Evolutionary conservation across 2,797 vertebrate genomes (phyloP), one percentile per base, ranked within the genome.

Genomic region (Anisognathus igniventris): DNA sequence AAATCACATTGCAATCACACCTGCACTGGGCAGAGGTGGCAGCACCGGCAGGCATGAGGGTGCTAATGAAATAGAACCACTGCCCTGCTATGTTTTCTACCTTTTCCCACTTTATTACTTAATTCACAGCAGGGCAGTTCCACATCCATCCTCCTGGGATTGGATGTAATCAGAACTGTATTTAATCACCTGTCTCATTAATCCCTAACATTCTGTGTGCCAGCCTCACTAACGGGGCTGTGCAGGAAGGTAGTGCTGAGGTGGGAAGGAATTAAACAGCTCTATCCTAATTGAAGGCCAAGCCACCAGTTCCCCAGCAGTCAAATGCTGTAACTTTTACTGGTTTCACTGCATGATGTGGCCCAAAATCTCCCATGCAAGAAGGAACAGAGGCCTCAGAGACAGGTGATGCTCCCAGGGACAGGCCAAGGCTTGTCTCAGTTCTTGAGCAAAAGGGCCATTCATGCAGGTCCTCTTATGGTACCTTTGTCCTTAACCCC

Each of bases 101-200:
- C 79, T 92, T 92, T 58, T 45, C 39, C 42, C 12, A 28, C 48
- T 86, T 93, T 77, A 68, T 65, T 75, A 70, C 58, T 86, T 75
- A 86, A 81, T 57, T 95, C 70, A 44, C 74, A 85, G 71, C 60
- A 74, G 71, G 67, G 51, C 67, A 89, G 56, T 40, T 76, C 86
- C 67, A 73, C 35, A 56, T 51, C 56, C 33, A 20, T 47, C 61
- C 74, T 91, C 89, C 71, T 0, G 1, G 91, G 75, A 64, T 0
- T 67, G 57, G 84, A 67, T 84, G 75, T 35, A 86, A 92, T 50
- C 79, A 81, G 73, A 77, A 56, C 15, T 83, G 39, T 80, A n/a
- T 82, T 95, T 92, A 87, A 92, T 83, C 95, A 87, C 53, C 89
- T 85, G 45, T 92, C 61, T 87, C 87, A 80, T 93, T 82, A 91